Percentiles rank a stretch among this genome's conserved stretches.
phyloP scores from a whole-genome alignment of 2,113 vertebrate genomes.

The Theristicus caerulescens region DNA sequence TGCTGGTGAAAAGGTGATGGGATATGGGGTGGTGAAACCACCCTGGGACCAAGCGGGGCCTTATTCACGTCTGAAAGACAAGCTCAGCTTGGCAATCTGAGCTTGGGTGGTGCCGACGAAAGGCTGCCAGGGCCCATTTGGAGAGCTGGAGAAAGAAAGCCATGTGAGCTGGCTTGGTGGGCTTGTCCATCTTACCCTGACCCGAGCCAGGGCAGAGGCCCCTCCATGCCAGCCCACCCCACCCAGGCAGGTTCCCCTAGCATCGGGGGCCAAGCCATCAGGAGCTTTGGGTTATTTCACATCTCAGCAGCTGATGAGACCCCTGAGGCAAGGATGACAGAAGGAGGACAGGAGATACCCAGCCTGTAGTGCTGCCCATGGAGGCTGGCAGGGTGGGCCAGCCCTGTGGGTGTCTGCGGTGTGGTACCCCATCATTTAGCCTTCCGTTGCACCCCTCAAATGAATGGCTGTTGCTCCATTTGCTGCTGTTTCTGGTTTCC shows the following conservation, averaged over 20 bases:
- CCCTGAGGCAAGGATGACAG: fast-evolving
- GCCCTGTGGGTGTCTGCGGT: background rate
- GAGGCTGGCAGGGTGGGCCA: background rate
- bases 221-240: background rate
- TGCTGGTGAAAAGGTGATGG: background rate
- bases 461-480: background rate
- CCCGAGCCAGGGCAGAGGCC: background rate
- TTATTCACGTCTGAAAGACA: background rate
- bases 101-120: background rate
- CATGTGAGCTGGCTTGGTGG: background rate
- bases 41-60: background rate
- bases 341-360: background rate
- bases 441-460: background rate
- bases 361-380: background rate
- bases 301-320: background rate
- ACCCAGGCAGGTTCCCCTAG: background rate
- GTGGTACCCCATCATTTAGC: fast-evolving
- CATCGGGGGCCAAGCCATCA: background rate
- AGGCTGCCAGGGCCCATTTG: background rate
- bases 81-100: background rate
- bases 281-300: background rate
- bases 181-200: background rate
- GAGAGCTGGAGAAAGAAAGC: background rate
- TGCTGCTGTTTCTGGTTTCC: background rate
- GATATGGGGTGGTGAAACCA: background rate